phyloP scores from a whole-genome alignment of 1,140 invertebrate genomes.

The Drosophila parvula region DNA sequence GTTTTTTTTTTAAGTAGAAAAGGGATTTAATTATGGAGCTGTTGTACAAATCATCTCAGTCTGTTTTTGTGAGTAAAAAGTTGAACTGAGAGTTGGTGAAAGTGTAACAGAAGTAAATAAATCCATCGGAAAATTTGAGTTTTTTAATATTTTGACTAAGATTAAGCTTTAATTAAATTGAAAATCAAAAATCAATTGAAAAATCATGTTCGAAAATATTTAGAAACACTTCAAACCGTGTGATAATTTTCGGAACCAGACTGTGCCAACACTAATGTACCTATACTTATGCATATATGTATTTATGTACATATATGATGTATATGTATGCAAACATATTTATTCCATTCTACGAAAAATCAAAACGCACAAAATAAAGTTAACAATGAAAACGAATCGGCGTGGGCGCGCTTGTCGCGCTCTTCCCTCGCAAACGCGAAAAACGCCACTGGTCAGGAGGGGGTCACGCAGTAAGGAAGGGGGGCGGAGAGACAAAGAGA shows the following conservation, averaged over 20 bases:
- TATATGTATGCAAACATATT: neutral
- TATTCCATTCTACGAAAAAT: constrained; percentile 42
- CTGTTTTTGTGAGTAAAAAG: no score
- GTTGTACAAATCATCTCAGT: no score
- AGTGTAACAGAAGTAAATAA: no score
- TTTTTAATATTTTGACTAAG: no score
- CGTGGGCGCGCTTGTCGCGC: constrained; percentile 33
- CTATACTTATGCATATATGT: constrained; percentile 3
- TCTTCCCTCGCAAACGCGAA: constrained; percentile 20
- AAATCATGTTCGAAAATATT: no score
- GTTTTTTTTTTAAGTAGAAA: no score
- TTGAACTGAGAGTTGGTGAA: no score
- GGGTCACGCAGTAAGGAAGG: neutral
- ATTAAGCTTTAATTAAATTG: no score
- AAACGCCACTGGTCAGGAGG: constrained; percentile 18
- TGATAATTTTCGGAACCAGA: neutral
- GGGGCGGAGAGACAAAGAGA: neutral
- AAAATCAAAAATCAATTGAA: no score
- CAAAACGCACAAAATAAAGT: constrained; percentile 57
- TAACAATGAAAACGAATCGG: constrained; percentile 48
- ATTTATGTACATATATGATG: neutral
- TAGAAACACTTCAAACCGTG: no score
- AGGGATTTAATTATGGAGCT: no score
- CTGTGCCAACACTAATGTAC: constrained; percentile 5
- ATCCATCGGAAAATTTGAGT: no score